Evolutionary conservation across 2,888 invertebrate species (phyloP), one percentile per base, ranked within the genome.

Genomic region (Stegophylla sp.): DNA sequence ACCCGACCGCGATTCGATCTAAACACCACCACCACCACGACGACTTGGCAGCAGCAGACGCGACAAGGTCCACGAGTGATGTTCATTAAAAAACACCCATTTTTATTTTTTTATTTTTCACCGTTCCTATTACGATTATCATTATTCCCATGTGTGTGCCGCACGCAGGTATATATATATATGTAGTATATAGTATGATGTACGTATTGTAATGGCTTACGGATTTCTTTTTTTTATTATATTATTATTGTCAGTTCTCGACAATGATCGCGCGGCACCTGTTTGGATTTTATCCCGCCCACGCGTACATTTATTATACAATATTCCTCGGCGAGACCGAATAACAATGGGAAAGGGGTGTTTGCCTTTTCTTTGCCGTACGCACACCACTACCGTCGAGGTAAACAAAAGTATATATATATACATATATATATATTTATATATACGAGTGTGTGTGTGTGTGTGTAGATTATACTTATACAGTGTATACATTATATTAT

Each of bases 251-350:
- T 63, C 74, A 13, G 69, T 17, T 71, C 51, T 79, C 43, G 48
- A 79, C 79, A 79, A 71, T 71, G 79, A 71, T 51, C 71, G 48
- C 26, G 51, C 71, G 79, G 79, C 79, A 79, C 79, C 79, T 79
- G 79, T 79, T 79, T 51, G 48, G 69, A 71, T 79, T 77, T 79
- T 48, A 63, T 79, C 69, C 79, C 79, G 79, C 79, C 79, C 79
- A 79, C 79, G 69, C 13, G 67, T 69, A n/a, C n/a, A n/a, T n/a
- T n/a, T n/a, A n/a, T n/a, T n/a, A n/a, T n/a, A n/a, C n/a, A n/a
- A n/a, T n/a, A 59, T 48, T 48, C 74, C 45, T 51, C 64, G 51
- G 51, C 74, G 74, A 34, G 41, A 64, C 67, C 12, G 56, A 51
- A 63, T 48, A 71, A 79, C 71, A 79, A 79, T 71, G 34, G 71